Evolutionary conservation across 2,113 vertebrate genomes (phyloP).

Genomic region (Sinocyclocheilus anshuiensis): DNA sequence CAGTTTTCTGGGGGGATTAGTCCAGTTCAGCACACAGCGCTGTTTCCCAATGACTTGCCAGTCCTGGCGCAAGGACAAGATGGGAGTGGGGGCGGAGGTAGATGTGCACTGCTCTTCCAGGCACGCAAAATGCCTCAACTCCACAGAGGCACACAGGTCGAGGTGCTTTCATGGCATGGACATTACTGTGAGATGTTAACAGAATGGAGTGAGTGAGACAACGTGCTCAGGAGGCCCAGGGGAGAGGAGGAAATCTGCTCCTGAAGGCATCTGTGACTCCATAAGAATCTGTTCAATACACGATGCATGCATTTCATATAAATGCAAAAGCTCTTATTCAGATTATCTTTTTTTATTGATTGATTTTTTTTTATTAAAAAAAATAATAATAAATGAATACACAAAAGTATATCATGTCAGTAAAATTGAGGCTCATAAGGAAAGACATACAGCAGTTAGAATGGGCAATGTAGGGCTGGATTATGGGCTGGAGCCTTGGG

Average conservation of each 20-base stretch:
- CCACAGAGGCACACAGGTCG: conserved; percentile 18
- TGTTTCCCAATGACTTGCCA: conserved; percentile 53
- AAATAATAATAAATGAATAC: no score
- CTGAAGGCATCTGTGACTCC: conserved; percentile 21
- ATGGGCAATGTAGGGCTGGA: no score
- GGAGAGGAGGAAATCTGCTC: background rate
- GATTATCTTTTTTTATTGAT: no score
- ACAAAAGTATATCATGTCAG: no score
- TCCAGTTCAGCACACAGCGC: conserved; percentile 57
- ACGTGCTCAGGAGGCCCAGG: conserved; percentile 15
- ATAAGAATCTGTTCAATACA: conserved; percentile 8
- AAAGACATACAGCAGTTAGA: no score
- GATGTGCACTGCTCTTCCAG: conserved; percentile 10
- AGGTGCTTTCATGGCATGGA: background rate
- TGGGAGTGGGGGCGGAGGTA: conserved; percentile 8
- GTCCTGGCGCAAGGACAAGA: background rate
- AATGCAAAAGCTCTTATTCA: background rate
- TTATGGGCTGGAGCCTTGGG: no score
- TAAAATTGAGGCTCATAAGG: no score
- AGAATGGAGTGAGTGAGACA: conserved; percentile 5
- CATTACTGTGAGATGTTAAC: conserved; percentile 25
- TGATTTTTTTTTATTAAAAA: no score
- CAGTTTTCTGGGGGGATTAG: conserved; percentile 62
- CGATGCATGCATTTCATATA: background rate
- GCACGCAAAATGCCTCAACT: conserved; percentile 24